Base-by-base conservation (phyloP, 2,113 vertebrate genomes). In the Oophaga pumilio region DNA sequence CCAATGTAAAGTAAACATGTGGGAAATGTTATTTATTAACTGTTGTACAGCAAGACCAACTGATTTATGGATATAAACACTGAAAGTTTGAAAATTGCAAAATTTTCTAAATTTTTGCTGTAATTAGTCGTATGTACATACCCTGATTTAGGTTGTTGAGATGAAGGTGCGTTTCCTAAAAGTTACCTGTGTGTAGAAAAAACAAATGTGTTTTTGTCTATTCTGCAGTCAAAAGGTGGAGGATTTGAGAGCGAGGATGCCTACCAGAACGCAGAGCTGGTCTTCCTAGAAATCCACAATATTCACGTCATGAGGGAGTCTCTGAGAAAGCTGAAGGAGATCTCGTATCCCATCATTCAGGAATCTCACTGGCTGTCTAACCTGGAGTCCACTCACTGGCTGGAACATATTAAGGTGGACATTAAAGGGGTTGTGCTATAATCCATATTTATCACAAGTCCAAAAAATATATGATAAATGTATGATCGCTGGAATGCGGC, bases 301-400 rank as follows among this genome's bases (percentile, higher is more conserved):
- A 99, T 99, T 90, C 98, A 99, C 0, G 98, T 99, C 53, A 99
- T 99, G 98, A 96, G 98, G 84, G 97, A 99, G 90, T 99, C 97
- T 0, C 94, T 99, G 9, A 94, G 97, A 74, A 99, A 99, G 90
- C 94, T 99, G 59, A 99, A 98, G 91, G 98, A 99, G 85, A 96
- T 98, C 69, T 96, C 98, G 2, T 99, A 99, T 89, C 97, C 98
- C 73, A 98, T 96, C 91, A 98, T 99, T 0, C 97, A 98, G 90
- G 98, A 99, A 89, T 97, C 97, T 57, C 97, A 97, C 49, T 99
- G 98, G 98, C 92, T 99, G 69, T 99, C 98, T 90, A 99, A 97
- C 79, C 93, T 99, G 77, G 97, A 99, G 91, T 97, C 98, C 71
- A 99, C 98, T 85, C 98, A 99, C 87, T 99, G 98, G 98, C 94